Evolutionary conservation across 2,888 invertebrate species (phyloP), one percentile per base, ranked within the genome.

Genomic region (Suillia variegata): DNA sequence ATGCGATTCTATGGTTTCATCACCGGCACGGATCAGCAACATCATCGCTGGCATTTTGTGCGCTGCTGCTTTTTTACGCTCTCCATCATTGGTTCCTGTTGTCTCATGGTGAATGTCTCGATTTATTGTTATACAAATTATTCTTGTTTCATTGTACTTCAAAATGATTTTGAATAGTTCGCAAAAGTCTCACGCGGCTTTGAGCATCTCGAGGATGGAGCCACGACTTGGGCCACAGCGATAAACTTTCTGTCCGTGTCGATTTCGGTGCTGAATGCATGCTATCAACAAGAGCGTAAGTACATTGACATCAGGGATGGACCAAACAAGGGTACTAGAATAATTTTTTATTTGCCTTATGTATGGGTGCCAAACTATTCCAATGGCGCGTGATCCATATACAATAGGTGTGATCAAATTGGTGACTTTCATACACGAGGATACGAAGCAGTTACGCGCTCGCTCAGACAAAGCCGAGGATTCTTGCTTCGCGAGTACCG

Each of bases 241-340:
- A 65, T 76, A 1, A 69, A 71, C 38, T 77, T 58, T 33, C 62
- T 78, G 2, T 62, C 77, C 1, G 69, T 70, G 0, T 71, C 79
- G 1, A 67, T 78, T 18, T 67, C 74, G 24, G 67, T 68, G 0
- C 26, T 68, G 1, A 79, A 71, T 58, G 75, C 74, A 6, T 70
- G 66, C 42, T 54, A 73, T 49, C 70, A 73, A 45, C 56, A 75
- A 10, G 62, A 61, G 48, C 68, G 76, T 76, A 62, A 67, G 70
- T 65, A 34, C 1, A 4, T n/a, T n/a, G n/a, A n/a, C n/a, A n/a
- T n/a, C n/a, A n/a, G n/a, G n/a, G 8, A 0, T 3, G 17, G 12
- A 12, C 12, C 49, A 26, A 26, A 26, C 26, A 26, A 6, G 5
- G 5, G 26, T 26, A 26, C n/a, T n/a, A n/a, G n/a, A n/a, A n/a